phyloP scores from a whole-genome alignment of 1,140 invertebrate species.

The Drosophila chauvacae region DNA sequence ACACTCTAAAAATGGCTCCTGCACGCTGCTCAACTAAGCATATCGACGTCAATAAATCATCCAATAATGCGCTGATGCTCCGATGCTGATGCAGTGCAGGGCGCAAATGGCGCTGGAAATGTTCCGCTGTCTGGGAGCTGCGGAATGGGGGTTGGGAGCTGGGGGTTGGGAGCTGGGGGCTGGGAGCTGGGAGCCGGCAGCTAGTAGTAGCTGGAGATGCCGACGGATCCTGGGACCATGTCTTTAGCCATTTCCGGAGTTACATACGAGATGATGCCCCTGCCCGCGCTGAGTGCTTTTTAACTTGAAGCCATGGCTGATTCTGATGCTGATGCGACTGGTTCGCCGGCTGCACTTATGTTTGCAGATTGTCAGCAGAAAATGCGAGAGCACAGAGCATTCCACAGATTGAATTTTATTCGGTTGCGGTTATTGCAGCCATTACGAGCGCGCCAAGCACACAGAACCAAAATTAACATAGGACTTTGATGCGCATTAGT shows the following conservation, averaged over 20 bases:
- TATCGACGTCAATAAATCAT: slow-evolving; percentile 84
- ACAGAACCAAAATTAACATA: not conserved
- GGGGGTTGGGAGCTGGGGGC: not conserved
- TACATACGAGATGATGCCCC: slow-evolving; percentile 53
- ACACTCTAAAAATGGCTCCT: slow-evolving; percentile 69
- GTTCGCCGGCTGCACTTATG: slow-evolving; percentile 60
- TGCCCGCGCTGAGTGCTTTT: slow-evolving; percentile 68
- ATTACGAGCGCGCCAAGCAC: slow-evolving; percentile 46
- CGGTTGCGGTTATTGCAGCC: slow-evolving; percentile 67
- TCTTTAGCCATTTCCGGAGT: slow-evolving; percentile 72
- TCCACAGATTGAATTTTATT: slow-evolving; percentile 80
- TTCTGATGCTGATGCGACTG: slow-evolving; percentile 32
- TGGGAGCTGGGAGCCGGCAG: not conserved
- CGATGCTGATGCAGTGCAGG: slow-evolving; percentile 52
- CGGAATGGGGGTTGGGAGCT: slow-evolving; percentile 4
- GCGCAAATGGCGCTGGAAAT: slow-evolving; percentile 56
- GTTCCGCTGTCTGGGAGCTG: slow-evolving; percentile 13
- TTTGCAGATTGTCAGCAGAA: slow-evolving; percentile 77
- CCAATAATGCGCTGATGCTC: slow-evolving; percentile 76
- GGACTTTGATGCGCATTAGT: too few species aligned
- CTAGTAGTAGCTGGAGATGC: slow-evolving; percentile 1
- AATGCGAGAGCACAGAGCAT: slow-evolving; percentile 71
- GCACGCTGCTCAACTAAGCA: slow-evolving; percentile 78
- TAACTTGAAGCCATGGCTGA: slow-evolving; percentile 53
- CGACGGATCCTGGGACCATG: slow-evolving; percentile 46